Evolutionary conservation across 2,113 vertebrate species (phyloP).

Genomic region (Octodon degus): DNA sequence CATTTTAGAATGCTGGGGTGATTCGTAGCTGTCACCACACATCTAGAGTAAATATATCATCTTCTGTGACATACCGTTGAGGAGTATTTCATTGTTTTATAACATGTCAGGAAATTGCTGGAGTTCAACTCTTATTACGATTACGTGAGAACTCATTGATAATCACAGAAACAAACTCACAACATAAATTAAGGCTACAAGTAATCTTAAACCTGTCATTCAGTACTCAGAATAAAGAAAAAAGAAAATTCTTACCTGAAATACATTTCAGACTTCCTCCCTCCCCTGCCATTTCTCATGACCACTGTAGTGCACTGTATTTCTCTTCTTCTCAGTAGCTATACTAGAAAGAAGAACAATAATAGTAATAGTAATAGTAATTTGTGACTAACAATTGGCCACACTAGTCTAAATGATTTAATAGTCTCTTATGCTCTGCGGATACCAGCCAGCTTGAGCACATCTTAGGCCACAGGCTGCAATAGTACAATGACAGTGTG

Average conservation of each 20-base stretch:
- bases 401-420: neutral
- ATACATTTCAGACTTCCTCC: neutral
- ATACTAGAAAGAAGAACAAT: neutral
- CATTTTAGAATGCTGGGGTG: neutral
- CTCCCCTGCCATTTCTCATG: neutral
- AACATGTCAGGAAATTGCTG: constrained; percentile 70
- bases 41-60: constrained; percentile 36
- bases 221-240: constrained; percentile 46
- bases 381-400: neutral
- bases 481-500: neutral
- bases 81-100: constrained; percentile 71
- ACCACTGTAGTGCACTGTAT: neutral
- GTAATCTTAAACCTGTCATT: constrained; percentile 66
- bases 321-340: neutral
- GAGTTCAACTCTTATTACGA: constrained; percentile 58
- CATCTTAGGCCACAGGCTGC: neutral
- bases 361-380: neutral
- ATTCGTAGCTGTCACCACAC: constrained; percentile 47
- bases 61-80: constrained; percentile 49
- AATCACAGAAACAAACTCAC: constrained; percentile 65
- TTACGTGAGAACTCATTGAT: constrained; percentile 64
- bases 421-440: neutral
- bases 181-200: constrained; percentile 67
- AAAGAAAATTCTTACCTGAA: neutral
- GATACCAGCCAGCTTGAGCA: neutral